Evolutionary conservation across 2,888 invertebrate species (phyloP).

Genomic region (Balanococcus diminutus): DNA sequence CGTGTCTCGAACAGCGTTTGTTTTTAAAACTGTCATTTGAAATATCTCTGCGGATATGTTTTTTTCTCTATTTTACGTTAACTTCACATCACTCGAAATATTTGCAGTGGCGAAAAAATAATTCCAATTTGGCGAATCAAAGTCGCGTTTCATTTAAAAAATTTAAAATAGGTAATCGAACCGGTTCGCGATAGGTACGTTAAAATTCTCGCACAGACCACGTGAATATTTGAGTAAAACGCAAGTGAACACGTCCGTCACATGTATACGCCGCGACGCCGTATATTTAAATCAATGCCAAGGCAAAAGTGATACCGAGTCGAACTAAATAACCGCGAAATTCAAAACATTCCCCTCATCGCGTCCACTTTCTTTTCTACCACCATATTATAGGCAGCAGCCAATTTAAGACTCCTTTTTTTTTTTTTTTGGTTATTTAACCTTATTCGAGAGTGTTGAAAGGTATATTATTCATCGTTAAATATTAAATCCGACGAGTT

Average conservation of each 20-base stretch:
- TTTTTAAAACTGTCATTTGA: conserved; percentile 9
- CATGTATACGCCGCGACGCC: conserved; percentile 1
- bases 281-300: conserved; percentile 41
- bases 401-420: neutral
- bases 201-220: neutral
- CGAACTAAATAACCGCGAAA: conserved; percentile 4
- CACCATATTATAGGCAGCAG: neutral
- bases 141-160: neutral
- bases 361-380: neutral
- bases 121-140: neutral
- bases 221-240: neutral
- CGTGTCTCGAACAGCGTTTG: neutral
- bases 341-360: conserved; percentile 30
- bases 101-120: neutral
- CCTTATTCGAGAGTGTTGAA: neutral
- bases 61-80: neutral
- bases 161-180: neutral
- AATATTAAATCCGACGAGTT: neutral
- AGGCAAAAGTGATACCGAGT: conserved; percentile 18
- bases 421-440: neutral
- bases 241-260: conserved; percentile 37
- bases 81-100: neutral
- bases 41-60: neutral
- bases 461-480: conserved; percentile 20
- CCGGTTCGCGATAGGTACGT: neutral